Evolutionary conservation across 2,113 vertebrate species (phyloP).

Genomic region (Anolis carolinensis): DNA sequence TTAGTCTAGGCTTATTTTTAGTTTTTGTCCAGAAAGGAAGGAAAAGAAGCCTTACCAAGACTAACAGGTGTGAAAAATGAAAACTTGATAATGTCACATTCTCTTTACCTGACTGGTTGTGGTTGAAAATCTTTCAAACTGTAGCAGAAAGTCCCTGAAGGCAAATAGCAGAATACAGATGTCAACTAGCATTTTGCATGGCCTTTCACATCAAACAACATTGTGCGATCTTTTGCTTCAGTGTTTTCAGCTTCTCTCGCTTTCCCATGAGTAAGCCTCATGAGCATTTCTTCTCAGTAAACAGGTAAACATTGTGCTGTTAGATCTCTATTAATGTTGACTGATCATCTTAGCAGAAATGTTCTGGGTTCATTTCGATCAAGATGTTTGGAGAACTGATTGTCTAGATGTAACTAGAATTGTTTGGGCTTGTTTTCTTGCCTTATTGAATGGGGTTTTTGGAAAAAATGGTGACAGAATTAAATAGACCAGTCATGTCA

Average conservation of each 20-base stretch:
- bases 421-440: neutral
- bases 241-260: neutral
- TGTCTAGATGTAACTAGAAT: neutral
- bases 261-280: too few relatives aligned
- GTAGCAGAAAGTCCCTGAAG: neutral
- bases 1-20: too few relatives aligned
- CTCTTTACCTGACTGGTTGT: slow-evolving; percentile 5
- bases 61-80: neutral
- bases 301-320: too few relatives aligned
- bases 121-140: neutral
- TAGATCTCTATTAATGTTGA: too few relatives aligned
- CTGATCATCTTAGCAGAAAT: too few relatives aligned
- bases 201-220: neutral
- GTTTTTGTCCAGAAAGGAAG: neutral
- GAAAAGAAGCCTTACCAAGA: neutral
- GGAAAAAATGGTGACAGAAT: neutral
- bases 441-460: neutral
- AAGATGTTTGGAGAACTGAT: too few relatives aligned
- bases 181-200: slow-evolving; percentile 5
- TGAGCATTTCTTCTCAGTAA: too few relatives aligned
- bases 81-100: neutral
- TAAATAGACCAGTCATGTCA: neutral
- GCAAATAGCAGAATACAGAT: slow-evolving; percentile 14
- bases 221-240: neutral
- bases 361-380: too few relatives aligned